Evolutionary conservation across 1,140 invertebrate species (phyloP).

Genomic region (Drosophila mayri): DNA sequence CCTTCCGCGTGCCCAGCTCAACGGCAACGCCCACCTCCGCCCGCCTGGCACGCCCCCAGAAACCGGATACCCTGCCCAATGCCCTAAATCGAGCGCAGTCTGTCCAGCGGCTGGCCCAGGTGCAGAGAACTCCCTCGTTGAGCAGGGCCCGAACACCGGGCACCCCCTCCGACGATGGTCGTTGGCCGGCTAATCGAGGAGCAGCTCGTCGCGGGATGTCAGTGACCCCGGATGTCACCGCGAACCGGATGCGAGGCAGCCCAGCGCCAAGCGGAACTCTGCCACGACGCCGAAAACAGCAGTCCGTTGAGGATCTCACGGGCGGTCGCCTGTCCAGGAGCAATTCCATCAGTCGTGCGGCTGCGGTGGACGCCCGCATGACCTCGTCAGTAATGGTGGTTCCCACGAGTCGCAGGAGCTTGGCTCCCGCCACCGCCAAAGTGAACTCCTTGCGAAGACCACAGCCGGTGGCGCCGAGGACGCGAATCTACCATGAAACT

Average conservation of each 20-base stretch:
- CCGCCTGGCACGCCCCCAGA: constrained; percentile 86
- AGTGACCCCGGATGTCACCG: constrained; percentile 74
- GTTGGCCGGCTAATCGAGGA: constrained; percentile 86
- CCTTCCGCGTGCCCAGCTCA: constrained; percentile 59
- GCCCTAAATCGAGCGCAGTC: constrained; percentile 81
- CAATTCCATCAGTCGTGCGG: constrained; percentile 83
- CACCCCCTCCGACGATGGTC: constrained; percentile 89
- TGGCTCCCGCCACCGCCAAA: constrained; percentile 72
- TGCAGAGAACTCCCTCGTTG: constrained; percentile 87
- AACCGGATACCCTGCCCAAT: constrained; percentile 84
- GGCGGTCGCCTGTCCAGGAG: constrained; percentile 78
- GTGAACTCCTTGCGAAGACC: constrained; percentile 67
- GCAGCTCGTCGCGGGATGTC: constrained; percentile 54
- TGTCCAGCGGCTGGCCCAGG: constrained; percentile 86
- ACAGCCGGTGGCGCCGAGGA: constrained; percentile 80
- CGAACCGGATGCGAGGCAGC: constrained; percentile 79
- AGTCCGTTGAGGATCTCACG: constrained; percentile 86
- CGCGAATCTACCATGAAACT: constrained; percentile 92
- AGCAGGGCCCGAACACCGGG: constrained; percentile 87
- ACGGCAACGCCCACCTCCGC: constrained; percentile 79
- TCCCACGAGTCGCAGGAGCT: constrained; percentile 56
- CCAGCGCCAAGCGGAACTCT: constrained; percentile 87
- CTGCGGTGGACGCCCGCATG: constrained; percentile 73
- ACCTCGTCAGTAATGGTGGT: constrained; percentile 84
- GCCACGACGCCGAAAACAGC: constrained; percentile 89